Evolutionary conservation across 2,113 vertebrate genomes (phyloP).

Genomic region (Ifrita kowaldi): DNA sequence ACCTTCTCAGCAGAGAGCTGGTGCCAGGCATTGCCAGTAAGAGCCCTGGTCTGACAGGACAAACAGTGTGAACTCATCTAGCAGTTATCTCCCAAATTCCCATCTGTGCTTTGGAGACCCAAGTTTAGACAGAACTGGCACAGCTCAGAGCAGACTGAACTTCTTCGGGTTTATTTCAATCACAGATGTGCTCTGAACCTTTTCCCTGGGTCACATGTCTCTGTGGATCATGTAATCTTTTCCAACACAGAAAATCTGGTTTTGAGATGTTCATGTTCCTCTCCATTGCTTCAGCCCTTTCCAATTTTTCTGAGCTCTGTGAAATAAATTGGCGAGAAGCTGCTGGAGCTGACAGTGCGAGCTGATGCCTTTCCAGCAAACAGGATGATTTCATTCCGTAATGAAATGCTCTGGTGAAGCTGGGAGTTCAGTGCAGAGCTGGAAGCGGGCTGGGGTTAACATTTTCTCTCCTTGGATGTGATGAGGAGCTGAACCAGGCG

Average conservation of each 20-base stretch:
- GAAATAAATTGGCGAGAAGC: constrained; percentile 21
- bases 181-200: constrained; percentile 34
- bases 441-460: background rate
- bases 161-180: background rate
- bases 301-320: constrained; percentile 2
- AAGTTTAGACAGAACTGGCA: background rate
- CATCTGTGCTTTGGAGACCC: background rate
- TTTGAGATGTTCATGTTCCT: background rate
- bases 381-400: background rate
- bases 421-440: background rate
- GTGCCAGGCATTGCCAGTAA: background rate
- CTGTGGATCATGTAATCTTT: constrained; percentile 8
- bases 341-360: background rate
- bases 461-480: background rate
- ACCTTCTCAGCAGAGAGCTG: background rate
- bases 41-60: background rate
- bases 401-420: background rate
- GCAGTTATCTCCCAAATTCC: background rate
- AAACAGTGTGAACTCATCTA: background rate
- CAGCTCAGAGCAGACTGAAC: background rate
- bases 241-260: constrained; percentile 30
- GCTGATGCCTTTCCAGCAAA: background rate
- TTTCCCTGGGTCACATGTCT: background rate
- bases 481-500: background rate
- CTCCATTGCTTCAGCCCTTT: background rate